Conservation (phyloP, 2,797 vertebrate genomes). For the Hapalemur alaotrensis region DNA sequence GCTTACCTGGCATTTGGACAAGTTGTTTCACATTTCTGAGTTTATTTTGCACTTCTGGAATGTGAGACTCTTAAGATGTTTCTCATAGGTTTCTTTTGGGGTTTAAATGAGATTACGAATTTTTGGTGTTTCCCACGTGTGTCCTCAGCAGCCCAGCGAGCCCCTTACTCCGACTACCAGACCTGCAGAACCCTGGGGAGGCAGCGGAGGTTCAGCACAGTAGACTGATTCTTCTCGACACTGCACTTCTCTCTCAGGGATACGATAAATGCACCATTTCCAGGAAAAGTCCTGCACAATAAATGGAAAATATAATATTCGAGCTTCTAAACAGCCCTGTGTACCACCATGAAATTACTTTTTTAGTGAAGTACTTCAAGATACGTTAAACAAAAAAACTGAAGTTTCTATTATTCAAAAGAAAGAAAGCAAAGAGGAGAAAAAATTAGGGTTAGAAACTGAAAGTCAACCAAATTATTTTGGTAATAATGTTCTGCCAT, state of each 20-base stretch:
- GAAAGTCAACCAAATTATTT: background rate
- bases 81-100: background rate
- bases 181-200: accelerated
- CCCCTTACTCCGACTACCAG: background rate
- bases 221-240: background rate
- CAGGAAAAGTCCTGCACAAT: background rate
- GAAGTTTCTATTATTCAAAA: background rate
- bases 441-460: background rate
- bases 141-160: accelerated
- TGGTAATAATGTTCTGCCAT: background rate
- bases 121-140: background rate
- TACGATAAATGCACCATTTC: background rate
- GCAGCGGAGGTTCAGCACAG: background rate
- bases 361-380: background rate
- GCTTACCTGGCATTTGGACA: background rate
- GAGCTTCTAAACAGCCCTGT: background rate
- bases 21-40: background rate
- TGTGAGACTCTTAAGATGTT: accelerated
- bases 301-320: background rate
- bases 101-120: background rate
- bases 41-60: background rate
- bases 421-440: background rate
- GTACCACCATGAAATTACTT: background rate
- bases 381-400: background rate
- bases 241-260: background rate